Conservation (phyloP, 2,797 vertebrate genomes). For the Pelobates cultripes region DNA sequence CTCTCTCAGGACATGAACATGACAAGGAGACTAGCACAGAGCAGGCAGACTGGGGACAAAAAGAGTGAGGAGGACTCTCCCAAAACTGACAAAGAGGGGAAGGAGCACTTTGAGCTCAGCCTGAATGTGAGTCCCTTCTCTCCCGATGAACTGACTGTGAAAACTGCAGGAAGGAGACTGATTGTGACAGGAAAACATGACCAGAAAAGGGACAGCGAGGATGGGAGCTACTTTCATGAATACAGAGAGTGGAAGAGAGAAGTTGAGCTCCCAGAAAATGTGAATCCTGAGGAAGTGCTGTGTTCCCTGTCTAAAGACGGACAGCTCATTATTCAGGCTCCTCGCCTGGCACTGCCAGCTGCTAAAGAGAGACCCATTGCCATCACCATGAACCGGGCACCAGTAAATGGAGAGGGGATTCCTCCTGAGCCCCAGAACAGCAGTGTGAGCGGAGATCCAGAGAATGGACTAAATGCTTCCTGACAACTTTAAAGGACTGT, state of each 20-base stretch:
- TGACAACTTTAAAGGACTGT: not conserved
- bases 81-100: not conserved
- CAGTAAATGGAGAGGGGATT: not conserved
- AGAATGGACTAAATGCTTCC: not conserved
- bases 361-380: slow-evolving; percentile 23
- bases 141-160: slow-evolving; percentile 73
- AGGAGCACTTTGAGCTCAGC: slow-evolving; percentile 70
- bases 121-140: slow-evolving; percentile 74
- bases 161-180: slow-evolving; percentile 70
- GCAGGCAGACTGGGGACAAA: not conserved
- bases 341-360: slow-evolving; percentile 13
- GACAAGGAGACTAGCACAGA: not conserved
- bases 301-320: slow-evolving; percentile 71
- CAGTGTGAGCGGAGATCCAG: not conserved
- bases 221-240: slow-evolving; percentile 70
- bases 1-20: not conserved
- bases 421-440: not conserved
- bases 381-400: not conserved
- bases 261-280: slow-evolving; percentile 69
- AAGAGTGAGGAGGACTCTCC: not conserved
- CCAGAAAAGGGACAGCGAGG: slow-evolving; percentile 64
- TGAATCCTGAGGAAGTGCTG: slow-evolving; percentile 69
- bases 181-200: slow-evolving; percentile 70
- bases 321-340: slow-evolving; percentile 72
- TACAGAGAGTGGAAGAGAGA: slow-evolving; percentile 75